Percentiles rank a stretch among this genome's conserved stretches.
These are phyloP conservation scores for Tethya wilhelma DNA, from an alignment of 37 sponge, comb jelly and placozoan genomes.

Conservation along the genomic window DNA sequence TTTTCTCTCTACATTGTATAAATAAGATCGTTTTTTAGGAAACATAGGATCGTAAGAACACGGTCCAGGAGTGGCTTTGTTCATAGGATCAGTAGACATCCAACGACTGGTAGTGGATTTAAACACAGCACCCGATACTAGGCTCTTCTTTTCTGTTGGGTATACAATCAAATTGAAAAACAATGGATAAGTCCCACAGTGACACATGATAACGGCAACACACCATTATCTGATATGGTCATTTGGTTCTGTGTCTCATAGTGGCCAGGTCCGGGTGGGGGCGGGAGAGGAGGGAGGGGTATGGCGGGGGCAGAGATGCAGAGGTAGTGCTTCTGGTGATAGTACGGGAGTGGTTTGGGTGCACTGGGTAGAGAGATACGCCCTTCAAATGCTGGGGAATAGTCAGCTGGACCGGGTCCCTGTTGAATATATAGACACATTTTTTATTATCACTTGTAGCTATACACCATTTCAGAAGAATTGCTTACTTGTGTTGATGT, in stretches of 20 bases:
- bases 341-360: neutral
- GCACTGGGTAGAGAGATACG: neutral
- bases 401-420: conserved; percentile 87
- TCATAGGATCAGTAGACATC: neutral
- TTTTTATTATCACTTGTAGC: too few relatives aligned
- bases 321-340: conserved; percentile 69
- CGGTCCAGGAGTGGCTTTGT: conserved; percentile 19
- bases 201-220: neutral
- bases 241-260: conserved; percentile 70
- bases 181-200: too few relatives aligned
- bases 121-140: conserved; percentile 61
- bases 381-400: conserved; percentile 26
- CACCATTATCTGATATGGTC: neutral
- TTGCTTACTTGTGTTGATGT: conserved; percentile 1
- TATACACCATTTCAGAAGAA: too few relatives aligned
- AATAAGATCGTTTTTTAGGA: conserved; percentile 42
- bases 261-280: conserved; percentile 88
- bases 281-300: conserved; percentile 84
- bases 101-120: conserved; percentile 67
- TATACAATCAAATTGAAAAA: neutral
- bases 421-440: neutral
- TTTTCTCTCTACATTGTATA: conserved; percentile 42
- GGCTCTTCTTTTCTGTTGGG: neutral
- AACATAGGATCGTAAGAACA: conserved; percentile 52
- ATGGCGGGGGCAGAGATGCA: conserved; percentile 91